Percentiles rank a stretch among this genome's conserved stretches.
Conservation (phyloP, 2,888 invertebrate species). For the Balanococcus diminutus region DNA sequence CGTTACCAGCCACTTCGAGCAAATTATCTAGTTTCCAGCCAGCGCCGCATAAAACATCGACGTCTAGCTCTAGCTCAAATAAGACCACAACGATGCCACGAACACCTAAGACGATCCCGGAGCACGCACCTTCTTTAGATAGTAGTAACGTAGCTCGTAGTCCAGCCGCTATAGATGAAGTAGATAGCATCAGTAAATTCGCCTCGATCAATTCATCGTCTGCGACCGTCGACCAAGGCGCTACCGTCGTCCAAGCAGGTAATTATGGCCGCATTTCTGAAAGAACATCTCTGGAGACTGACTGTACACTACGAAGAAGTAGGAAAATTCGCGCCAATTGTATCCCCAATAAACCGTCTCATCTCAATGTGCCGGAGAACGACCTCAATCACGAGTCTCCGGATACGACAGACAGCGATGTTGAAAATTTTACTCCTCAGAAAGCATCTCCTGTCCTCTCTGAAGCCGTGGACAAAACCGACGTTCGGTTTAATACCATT, state of each 20-base stretch:
- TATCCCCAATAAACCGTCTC: background rate
- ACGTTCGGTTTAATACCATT: background rate
- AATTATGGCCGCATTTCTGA: background rate
- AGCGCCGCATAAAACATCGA: background rate
- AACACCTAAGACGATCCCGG: background rate
- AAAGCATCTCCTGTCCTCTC: background rate
- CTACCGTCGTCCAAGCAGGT: background rate
- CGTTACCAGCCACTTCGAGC: conserved; percentile 48
- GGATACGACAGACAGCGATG: background rate
- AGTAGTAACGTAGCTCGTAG: background rate
- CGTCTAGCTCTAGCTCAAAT: background rate
- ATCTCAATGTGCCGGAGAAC: background rate
- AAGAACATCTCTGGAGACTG: background rate
- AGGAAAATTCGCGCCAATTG: background rate
- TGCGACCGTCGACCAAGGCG: background rate
- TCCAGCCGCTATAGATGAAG: conserved; percentile 19
- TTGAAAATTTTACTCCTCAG: background rate
- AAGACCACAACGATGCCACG: background rate
- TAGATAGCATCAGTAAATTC: conserved; percentile 6
- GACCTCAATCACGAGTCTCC: background rate
- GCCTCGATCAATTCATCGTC: background rate
- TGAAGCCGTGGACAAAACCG: background rate
- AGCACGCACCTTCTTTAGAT: background rate
- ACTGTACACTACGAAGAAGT: conserved; percentile 31
- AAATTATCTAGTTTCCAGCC: conserved; percentile 13